Percentiles rank a stretch among this genome's conserved stretches.
Evolutionary conservation across 1,140 invertebrate species (phyloP).

Genomic region (Dolichoris vasculosae): DNA sequence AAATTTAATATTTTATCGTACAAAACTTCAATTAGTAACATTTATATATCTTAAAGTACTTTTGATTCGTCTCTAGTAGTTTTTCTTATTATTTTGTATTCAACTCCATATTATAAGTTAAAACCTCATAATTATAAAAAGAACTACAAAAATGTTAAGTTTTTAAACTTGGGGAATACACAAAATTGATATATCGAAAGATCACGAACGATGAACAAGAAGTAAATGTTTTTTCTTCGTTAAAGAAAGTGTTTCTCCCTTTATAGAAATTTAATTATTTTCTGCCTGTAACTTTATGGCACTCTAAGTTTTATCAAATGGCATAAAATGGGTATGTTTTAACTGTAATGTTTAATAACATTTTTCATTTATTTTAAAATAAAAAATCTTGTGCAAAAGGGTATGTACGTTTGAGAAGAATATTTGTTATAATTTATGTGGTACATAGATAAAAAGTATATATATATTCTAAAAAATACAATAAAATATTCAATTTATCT

Average conservation of each 20-base stretch:
- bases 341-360: background rate
- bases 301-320: background rate
- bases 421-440: background rate
- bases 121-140: background rate
- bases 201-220: background rate
- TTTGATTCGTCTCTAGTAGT: conserved; percentile 28
- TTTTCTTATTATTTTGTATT: background rate
- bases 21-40: background rate
- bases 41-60: background rate
- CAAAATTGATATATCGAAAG: background rate
- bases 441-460: background rate
- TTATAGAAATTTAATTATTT: background rate
- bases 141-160: background rate
- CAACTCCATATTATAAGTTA: background rate
- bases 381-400: background rate
- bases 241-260: too few species aligned
- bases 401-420: background rate
- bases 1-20: background rate
- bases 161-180: background rate
- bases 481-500: background rate
- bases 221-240: too few species aligned
- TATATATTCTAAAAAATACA: background rate
- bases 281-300: background rate
- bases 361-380: background rate
- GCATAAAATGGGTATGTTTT: background rate